Evolutionary conservation across 2,888 invertebrate genomes (phyloP), one percentile per base, ranked within the genome.

Genomic region (Torymus tubicola): DNA sequence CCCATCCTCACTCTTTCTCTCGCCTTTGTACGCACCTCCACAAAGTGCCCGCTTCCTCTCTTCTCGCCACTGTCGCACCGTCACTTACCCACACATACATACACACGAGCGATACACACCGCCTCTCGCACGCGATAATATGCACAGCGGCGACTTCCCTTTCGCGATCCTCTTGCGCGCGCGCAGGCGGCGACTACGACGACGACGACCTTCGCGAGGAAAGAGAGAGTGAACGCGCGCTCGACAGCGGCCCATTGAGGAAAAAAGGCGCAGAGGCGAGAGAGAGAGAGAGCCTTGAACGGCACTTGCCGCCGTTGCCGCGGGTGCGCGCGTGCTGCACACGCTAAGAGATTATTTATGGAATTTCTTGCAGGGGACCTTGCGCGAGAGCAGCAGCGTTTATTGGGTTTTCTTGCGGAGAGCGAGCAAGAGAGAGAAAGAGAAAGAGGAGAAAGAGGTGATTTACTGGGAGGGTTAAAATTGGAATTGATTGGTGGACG

Each of bases 311-410:
- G 61, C 13, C 21, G 55, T 5, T 53, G 65, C 52, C 42, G 63
- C 60, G 42, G 67, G 53, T 67, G 70, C 5, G 70, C 18, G 42
- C 60, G 12, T 58, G 58, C n/a, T 58, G 5, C 57, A 13, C 50
- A 16, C 10, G 18, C 57, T 57, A 5, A 13, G 16, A 31, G 65
- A 74, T 74, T 74, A 74, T 74, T 74, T 74, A 74, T 65, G 73
- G 73, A 64, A 63, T 72, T 72, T 63, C 31, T 50, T 8, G 52
- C 1, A 12, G 60, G 13, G 60, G 63, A 74, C 73, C 73, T 74
- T 74, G 64, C 18, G 24, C n/a, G 13, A 1, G 31, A 3, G 31
- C 31, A 8, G n/a, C n/a, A 3, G 31, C 31, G 31, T 31, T 31
- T 31, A 31, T 31, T 31, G 31, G 31, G 31, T 31, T 31, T 31